Percentiles rank a stretch among this genome's conserved stretches.
Evolutionary conservation across 2,797 vertebrate genomes (phyloP).

Genomic region (Sylvilagus floridanus): DNA sequence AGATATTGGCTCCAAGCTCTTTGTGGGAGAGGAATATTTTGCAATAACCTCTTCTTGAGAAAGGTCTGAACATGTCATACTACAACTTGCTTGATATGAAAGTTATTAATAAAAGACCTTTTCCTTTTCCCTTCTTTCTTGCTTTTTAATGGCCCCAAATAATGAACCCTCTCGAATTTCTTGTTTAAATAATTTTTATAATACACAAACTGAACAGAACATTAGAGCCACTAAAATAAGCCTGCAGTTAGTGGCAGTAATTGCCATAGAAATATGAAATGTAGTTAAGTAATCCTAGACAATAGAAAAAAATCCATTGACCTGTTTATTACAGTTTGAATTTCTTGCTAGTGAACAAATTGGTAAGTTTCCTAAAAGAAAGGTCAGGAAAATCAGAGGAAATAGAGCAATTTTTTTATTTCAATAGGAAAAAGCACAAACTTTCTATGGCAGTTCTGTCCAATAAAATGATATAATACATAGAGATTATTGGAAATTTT

Average conservation of each 20-base stretch:
- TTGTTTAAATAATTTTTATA: slow-evolving; percentile 70
- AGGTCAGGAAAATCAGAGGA: slow-evolving; percentile 27
- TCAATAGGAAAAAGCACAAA: slow-evolving; percentile 26
- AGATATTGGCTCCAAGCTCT: slow-evolving; percentile 47
- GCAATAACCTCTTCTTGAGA: slow-evolving; percentile 64
- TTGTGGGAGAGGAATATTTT: slow-evolving; percentile 50
- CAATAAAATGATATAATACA: neutral
- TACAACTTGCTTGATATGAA: slow-evolving; percentile 51
- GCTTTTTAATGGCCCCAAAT: slow-evolving; percentile 49
- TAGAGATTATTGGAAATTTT: slow-evolving; percentile 45
- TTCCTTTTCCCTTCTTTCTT: neutral
- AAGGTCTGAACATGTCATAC: slow-evolving; percentile 30
- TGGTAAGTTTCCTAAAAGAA: slow-evolving; percentile 48
- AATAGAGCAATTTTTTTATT: slow-evolving; percentile 17
- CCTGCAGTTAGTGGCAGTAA: neutral
- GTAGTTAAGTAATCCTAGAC: slow-evolving; percentile 60
- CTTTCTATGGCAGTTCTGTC: slow-evolving; percentile 46
- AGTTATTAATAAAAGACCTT: slow-evolving; percentile 33
- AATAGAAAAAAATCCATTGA: slow-evolving; percentile 59
- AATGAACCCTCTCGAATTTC: slow-evolving; percentile 54
- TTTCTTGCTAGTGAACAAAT: slow-evolving; percentile 37
- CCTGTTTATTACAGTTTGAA: slow-evolving; percentile 64
- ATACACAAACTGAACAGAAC: slow-evolving; percentile 56
- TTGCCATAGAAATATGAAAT: slow-evolving; percentile 61
- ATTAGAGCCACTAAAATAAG: slow-evolving; percentile 45